Evolutionary conservation across 2,888 invertebrate genomes (phyloP).

Genomic region (Thymelicus lineola): DNA sequence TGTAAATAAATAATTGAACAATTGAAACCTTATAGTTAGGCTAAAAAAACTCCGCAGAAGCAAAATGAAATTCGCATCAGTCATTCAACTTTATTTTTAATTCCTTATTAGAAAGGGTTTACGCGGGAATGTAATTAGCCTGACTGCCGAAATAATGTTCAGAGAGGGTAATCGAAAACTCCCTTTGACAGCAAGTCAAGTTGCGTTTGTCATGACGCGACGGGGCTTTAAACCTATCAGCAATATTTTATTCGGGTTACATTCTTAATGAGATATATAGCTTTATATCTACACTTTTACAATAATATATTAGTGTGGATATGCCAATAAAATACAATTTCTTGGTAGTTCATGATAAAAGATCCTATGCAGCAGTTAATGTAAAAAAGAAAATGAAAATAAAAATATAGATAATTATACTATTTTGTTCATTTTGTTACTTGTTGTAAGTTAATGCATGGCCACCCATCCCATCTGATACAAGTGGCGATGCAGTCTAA

Average conservation of each 20-base stretch:
- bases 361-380: too few relatives aligned
- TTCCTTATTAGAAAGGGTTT: slow-evolving; percentile 15
- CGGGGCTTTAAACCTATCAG: slow-evolving; percentile 16
- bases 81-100: slow-evolving; percentile 1
- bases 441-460: too few relatives aligned
- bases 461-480: too few relatives aligned
- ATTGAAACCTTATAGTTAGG: too few relatives aligned
- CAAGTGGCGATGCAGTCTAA: too few relatives aligned
- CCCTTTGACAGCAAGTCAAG: neutral
- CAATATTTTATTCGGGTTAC: neutral
- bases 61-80: neutral
- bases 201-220: slow-evolving; percentile 14
- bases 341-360: neutral
- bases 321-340: neutral
- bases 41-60: neutral
- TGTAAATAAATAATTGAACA: too few relatives aligned
- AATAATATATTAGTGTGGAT: neutral
- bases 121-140: slow-evolving; percentile 51
- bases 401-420: too few relatives aligned
- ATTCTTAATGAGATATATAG: too few relatives aligned
- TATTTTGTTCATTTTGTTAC: too few relatives aligned
- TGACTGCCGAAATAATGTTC: slow-evolving; percentile 37
- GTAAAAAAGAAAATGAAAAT: too few relatives aligned
- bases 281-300: too few relatives aligned
- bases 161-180: slow-evolving; percentile 4